These are phyloP conservation scores for Drosophila neoperkinsi DNA, from an alignment of 2,888 invertebrate genomes.

Conservation along the genomic window DNA sequence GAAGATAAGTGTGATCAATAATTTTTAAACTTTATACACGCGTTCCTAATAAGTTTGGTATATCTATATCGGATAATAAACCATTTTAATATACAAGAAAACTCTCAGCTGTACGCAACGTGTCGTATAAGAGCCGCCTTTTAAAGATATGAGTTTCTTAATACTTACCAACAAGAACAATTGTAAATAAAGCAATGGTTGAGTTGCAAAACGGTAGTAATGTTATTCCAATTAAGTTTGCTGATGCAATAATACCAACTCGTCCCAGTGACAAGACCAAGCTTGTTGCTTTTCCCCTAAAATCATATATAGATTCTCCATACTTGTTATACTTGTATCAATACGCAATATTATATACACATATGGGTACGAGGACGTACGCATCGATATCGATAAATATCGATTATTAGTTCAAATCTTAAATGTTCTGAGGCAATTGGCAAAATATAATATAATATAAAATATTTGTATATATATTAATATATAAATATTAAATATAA, in stretches of 20 bases:
- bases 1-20: neutral
- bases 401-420: neutral
- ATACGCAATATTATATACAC: neutral
- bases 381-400: neutral
- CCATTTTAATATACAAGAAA: neutral
- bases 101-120: neutral
- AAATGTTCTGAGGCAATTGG: neutral
- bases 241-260: constrained; percentile 75
- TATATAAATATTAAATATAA: neutral
- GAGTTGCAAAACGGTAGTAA: constrained; percentile 71
- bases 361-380: neutral
- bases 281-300: constrained; percentile 80
- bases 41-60: neutral
- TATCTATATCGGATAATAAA: neutral
- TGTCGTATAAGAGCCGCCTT: neutral
- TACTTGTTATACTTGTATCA: neutral
- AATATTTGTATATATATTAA: neutral
- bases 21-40: neutral
- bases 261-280: constrained; percentile 76
- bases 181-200: constrained; percentile 73
- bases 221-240: constrained; percentile 77
- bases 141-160: neutral
- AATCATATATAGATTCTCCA: constrained; percentile 7
- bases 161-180: constrained; percentile 66
- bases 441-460: neutral